Base-by-base conservation (phyloP, 2,888 invertebrate genomes). In the Drosophila fungiperda region DNA sequence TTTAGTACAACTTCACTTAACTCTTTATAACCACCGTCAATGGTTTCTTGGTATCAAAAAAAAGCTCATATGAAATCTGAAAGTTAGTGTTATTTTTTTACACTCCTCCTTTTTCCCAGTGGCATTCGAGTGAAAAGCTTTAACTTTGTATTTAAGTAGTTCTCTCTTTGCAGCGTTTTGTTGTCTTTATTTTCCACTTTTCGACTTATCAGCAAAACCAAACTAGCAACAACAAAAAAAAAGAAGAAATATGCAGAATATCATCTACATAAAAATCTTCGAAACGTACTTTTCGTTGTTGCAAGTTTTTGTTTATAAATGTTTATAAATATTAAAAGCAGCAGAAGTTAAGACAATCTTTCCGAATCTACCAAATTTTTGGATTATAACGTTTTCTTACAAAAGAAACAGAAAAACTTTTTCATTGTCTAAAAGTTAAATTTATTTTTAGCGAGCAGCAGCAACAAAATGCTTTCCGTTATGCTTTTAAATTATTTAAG, bases 11-110 rank as follows among this genome's bases (percentile, higher is more conserved):
- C 20, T 45, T 12, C 45, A 12, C 12, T 7, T 7, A 20, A 20
- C 12, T 45, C 12, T 20, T 45, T 45, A 6, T 12, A 20, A 45
- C 3, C 42, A 7, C 9, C 20, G 12, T 42, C 42, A 42, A n/a
- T 42, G 42, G 40, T n/a, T 11, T 42, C 0, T 42, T 11, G n/a
- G 6, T 11, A 6, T 3, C 6, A 20, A 26, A 36, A 32, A 20
- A 78, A 71, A 79, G 70, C 77, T 68, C 77, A 57, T 78, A 76
- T 84, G 75, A 74, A 83, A 83, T 76, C 82, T 68, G 55, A 63
- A 83, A 89, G 84, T 80, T 89, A 78, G 83, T 76, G 80, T 64
- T 40, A 3, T 7, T 29, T 58, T n/a, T 15, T 20, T 1, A n/a
- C 38, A 50, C 20, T 20, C 23, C 20, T 45, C 3, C 15, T 23